Conservation (phyloP, 2,888 invertebrate species). For the Tinea trinotella region DNA sequence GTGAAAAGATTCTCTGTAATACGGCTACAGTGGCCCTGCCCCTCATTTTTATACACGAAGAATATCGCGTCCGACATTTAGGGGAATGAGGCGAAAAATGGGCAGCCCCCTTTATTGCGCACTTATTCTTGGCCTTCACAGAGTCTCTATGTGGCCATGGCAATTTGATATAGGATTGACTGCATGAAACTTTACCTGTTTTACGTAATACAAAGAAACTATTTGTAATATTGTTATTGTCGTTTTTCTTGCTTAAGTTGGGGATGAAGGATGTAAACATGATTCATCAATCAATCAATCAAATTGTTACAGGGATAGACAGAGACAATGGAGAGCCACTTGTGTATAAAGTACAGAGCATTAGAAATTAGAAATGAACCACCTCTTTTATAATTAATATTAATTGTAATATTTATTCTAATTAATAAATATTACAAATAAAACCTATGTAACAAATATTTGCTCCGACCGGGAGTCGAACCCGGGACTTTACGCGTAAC, state of each 20-base stretch:
- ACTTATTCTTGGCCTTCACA: slow-evolving; percentile 13
- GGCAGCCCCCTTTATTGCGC: neutral
- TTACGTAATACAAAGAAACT: slow-evolving; percentile 1
- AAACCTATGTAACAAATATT: no score
- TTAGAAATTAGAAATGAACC: no score
- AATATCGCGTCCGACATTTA: slow-evolving; percentile 15
- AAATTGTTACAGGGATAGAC: no score
- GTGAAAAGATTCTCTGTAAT: neutral
- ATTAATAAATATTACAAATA: no score
- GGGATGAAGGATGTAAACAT: no score
- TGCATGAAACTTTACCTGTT: neutral
- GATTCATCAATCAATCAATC: no score
- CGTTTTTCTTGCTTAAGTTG: neutral
- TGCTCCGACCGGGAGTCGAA: no score
- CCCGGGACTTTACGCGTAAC: no score
- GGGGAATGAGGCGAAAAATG: slow-evolving; percentile 16
- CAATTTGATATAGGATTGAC: slow-evolving; percentile 1
- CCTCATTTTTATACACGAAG: neutral
- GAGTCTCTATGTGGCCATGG: neutral
- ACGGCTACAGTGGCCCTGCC: neutral
- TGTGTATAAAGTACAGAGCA: no score
- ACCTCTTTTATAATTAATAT: no score
- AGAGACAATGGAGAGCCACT: no score
- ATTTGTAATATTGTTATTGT: neutral
- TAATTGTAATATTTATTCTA: no score